Conservation (phyloP, 2,797 vertebrate species). For the Lycodopsis pacificus region DNA sequence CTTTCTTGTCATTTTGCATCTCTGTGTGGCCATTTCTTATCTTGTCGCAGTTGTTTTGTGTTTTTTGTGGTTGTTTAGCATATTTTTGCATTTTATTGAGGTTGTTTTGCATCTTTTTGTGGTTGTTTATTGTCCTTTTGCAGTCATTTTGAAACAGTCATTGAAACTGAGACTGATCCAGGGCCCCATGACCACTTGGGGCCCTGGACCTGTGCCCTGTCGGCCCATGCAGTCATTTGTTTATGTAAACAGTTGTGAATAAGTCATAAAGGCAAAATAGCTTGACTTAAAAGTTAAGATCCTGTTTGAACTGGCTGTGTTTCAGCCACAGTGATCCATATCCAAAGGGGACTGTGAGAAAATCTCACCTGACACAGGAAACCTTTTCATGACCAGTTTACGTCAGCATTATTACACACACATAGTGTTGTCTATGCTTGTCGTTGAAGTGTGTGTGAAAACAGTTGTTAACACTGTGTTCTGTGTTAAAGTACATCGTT, state of each 20-base stretch:
- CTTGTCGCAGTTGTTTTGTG: background rate
- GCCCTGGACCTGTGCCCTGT: too few relatives aligned
- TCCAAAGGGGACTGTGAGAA: constrained; percentile 40
- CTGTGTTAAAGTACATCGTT: constrained; percentile 23
- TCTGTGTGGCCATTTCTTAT: background rate
- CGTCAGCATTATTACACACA: constrained; percentile 24
- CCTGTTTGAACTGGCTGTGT: constrained; percentile 14
- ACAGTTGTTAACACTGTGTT: constrained; percentile 21
- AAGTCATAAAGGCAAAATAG: too few relatives aligned
- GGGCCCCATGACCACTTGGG: too few relatives aligned
- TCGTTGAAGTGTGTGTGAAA: constrained; percentile 59
- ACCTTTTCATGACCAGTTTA: constrained; percentile 28
- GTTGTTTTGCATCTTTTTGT: background rate
- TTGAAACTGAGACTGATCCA: too few relatives aligned
- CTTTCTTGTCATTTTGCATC: background rate
- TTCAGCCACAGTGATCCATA: background rate
- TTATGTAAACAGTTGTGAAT: too few relatives aligned
- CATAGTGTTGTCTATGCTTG: background rate
- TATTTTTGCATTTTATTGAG: background rate
- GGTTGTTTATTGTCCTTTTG: too few relatives aligned
- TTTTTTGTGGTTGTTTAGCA: background rate
- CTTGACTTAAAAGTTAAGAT: background rate
- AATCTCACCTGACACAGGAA: constrained; percentile 14
- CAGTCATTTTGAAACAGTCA: too few relatives aligned
- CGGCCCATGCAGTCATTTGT: too few relatives aligned